These are phyloP conservation scores for Botia kubotai DNA, from an alignment of 2,797 vertebrate genomes.

Conservation along the genomic window DNA sequence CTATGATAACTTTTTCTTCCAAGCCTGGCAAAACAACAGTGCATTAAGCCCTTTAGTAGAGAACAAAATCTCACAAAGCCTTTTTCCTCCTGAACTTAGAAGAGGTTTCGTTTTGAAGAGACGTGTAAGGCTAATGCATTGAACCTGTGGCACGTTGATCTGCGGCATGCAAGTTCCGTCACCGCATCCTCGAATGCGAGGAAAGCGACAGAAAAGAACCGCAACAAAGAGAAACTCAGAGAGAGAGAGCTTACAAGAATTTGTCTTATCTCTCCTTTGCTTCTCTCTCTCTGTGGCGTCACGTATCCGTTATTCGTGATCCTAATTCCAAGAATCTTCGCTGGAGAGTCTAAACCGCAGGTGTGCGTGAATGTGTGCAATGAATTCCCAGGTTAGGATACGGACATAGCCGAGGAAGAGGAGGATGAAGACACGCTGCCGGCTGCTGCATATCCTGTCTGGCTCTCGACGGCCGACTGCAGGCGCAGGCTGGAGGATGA, in stretches of 20 bases:
- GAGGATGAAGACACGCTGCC: slow-evolving; percentile 69
- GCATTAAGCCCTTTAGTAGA: slow-evolving; percentile 57
- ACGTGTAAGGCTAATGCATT: slow-evolving; percentile 44
- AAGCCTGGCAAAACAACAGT: slow-evolving; percentile 61
- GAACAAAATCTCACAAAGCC: slow-evolving; percentile 34
- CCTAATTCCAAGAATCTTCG: slow-evolving; percentile 51
- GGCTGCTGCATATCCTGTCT: slow-evolving; percentile 65
- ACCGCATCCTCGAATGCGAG: slow-evolving; percentile 44
- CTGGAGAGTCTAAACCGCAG: slow-evolving; percentile 28
- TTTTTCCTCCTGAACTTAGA: slow-evolving; percentile 22
- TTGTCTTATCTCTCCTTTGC: slow-evolving; percentile 22
- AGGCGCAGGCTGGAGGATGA: slow-evolving; percentile 65
- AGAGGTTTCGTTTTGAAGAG: slow-evolving; percentile 34
- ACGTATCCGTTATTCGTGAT: slow-evolving; percentile 34
- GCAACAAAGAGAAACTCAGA: slow-evolving; percentile 56
- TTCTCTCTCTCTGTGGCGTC: slow-evolving; percentile 24
- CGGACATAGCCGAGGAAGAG: slow-evolving; percentile 69
- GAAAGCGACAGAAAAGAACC: slow-evolving; percentile 62
- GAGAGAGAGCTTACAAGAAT: slow-evolving; percentile 27
- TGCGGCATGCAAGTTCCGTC: slow-evolving; percentile 27
- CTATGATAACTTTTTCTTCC: slow-evolving; percentile 62
- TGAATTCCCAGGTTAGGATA: slow-evolving; percentile 62
- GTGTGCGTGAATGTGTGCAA: slow-evolving; percentile 34
- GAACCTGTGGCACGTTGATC: slow-evolving; percentile 48
- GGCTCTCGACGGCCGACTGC: slow-evolving; percentile 65